phyloP scores from a whole-genome alignment of 2,888 invertebrate species.

The Athetis lepigone region DNA sequence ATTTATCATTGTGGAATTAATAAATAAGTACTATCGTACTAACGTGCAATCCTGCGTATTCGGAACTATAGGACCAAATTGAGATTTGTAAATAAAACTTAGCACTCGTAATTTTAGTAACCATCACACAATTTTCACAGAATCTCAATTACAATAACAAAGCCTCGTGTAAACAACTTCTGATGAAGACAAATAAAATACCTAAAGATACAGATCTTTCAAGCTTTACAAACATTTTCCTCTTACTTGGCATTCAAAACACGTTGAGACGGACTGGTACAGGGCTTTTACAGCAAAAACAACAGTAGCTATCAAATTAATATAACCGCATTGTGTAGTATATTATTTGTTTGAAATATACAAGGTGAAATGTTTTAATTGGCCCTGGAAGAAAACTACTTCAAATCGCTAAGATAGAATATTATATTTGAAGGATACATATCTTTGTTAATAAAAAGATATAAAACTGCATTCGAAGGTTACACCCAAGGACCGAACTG shows the following conservation, averaged over 20 bases:
- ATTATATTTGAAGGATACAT: too few species aligned
- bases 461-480: too few species aligned
- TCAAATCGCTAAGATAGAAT: too few species aligned
- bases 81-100: not conserved
- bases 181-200: conserved; percentile 34
- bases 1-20: too few species aligned
- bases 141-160: conserved; percentile 18
- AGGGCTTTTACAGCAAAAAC: not conserved
- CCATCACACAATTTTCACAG: not conserved
- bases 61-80: too few species aligned
- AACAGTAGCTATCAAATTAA: not conserved
- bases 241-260: conserved; percentile 28
- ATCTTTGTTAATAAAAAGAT: too few species aligned
- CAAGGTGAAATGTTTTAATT: too few species aligned
- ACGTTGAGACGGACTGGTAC: conserved; percentile 24
- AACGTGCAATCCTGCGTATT: too few species aligned
- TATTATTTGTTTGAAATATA: too few species aligned
- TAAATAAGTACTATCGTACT: too few species aligned
- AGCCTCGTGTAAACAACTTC: not conserved
- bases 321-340: not conserved
- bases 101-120: not conserved
- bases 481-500: too few species aligned
- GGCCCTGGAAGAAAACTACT: too few species aligned
- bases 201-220: conserved; percentile 11
- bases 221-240: conserved; percentile 17